Conservation (phyloP, 1,140 invertebrate species). For the Saxidomus purpurata region DNA sequence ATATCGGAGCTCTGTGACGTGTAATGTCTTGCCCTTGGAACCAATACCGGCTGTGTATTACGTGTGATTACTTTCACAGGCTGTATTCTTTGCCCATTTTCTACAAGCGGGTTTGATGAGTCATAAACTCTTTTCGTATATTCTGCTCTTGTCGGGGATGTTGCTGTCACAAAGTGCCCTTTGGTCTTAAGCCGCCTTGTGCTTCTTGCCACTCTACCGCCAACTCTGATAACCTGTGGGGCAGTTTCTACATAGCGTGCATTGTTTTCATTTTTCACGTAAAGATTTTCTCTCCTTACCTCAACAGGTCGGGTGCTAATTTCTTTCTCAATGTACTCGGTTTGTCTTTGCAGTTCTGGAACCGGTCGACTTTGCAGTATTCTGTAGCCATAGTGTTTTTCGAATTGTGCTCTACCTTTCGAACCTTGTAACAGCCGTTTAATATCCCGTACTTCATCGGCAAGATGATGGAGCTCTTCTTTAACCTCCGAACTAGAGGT, state of each 20-base stretch:
- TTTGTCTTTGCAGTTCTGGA: neutral
- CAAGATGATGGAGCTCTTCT: conserved; percentile 33
- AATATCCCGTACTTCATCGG: conserved; percentile 51
- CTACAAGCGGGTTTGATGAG: neutral
- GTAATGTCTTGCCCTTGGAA: neutral
- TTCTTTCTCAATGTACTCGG: neutral
- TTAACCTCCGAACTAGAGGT: conserved; percentile 28
- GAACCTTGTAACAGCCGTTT: conserved; percentile 22
- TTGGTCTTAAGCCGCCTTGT: neutral
- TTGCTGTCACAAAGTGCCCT: neutral
- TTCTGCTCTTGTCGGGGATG: neutral
- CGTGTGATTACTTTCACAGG: neutral
- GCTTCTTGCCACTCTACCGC: neutral
- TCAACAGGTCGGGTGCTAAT: neutral
- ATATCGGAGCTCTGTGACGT: conserved; percentile 27
- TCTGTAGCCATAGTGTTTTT: conserved; percentile 40
- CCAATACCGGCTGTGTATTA: neutral
- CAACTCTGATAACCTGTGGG: neutral
- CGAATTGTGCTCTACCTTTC: neutral
- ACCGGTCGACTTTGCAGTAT: neutral
- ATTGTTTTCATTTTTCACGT: neutral
- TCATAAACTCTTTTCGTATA: conserved; percentile 49
- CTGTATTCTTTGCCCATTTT: neutral
- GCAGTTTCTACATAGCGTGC: neutral
- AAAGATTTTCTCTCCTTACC: neutral